These are phyloP conservation scores for Morone saxatilis DNA, from an alignment of 2,113 vertebrate genomes.

Conservation along the genomic window DNA sequence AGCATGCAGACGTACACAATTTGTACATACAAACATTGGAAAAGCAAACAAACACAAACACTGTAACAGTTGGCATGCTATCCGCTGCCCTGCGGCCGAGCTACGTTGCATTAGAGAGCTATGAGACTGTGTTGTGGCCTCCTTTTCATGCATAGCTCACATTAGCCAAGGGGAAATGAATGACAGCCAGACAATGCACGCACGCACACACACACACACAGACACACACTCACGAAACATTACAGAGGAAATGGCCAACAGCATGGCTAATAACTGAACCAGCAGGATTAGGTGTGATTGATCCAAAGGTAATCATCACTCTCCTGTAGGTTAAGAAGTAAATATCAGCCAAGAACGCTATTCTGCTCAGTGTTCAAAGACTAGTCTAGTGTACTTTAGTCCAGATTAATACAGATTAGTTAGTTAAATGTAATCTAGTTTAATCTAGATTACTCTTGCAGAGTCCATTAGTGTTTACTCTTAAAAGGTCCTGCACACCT, in stretches of 20 bases:
- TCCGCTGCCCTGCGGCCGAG: conserved; percentile 13
- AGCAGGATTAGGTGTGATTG: conserved; percentile 21
- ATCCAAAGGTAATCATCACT: conserved; percentile 16
- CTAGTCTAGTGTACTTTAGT: not conserved
- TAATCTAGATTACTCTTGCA: not conserved
- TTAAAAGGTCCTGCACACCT: not conserved
- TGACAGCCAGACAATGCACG: conserved; percentile 16
- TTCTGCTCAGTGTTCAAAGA: not conserved
- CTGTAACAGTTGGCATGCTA: conserved; percentile 6
- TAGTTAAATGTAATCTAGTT: conserved; percentile 17
- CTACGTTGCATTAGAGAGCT: conserved; percentile 27
- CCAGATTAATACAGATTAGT: conserved; percentile 16
- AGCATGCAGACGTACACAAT: not conserved
- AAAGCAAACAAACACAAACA: not conserved
- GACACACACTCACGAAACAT: not conserved
- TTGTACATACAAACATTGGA: not conserved
- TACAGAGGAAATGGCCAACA: conserved; percentile 20
- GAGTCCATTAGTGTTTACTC: not conserved
- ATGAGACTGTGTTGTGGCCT: conserved; percentile 12
- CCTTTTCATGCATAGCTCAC: conserved; percentile 33
- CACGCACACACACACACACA: conserved; percentile 3
- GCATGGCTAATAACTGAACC: conserved; percentile 9
- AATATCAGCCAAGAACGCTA: not conserved
- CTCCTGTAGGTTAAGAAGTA: conserved; percentile 4
- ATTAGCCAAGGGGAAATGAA: conserved; percentile 28